Percentiles rank a stretch among this genome's conserved stretches.
Evolutionary conservation across 2,113 vertebrate genomes (phyloP).

Genomic region (Peromyscus leucopus): DNA sequence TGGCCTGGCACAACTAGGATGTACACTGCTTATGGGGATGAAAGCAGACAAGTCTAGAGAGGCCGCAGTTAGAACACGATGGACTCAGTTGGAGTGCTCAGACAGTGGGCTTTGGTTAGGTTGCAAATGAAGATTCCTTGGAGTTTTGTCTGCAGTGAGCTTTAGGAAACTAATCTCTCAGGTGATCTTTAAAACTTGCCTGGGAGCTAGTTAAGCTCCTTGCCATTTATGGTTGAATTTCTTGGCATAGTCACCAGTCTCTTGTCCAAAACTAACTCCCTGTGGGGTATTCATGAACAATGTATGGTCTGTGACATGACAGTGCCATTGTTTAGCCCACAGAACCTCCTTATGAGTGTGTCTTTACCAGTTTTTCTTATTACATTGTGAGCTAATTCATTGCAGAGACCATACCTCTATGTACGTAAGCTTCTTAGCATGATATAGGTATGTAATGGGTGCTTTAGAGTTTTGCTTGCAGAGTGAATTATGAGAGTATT

Average conservation of each 20-base stretch:
- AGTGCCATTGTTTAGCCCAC: conserved; percentile 11
- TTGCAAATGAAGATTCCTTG: background rate
- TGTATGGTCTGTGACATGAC: background rate
- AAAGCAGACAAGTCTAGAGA: background rate
- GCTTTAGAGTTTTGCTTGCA: background rate
- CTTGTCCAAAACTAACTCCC: conserved; percentile 1
- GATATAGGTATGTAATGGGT: background rate
- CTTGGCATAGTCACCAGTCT: background rate
- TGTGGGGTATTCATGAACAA: background rate
- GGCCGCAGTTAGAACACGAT: background rate
- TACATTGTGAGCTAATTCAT: background rate
- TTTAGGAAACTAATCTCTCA: background rate
- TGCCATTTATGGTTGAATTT: background rate
- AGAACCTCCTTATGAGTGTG: background rate
- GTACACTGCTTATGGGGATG: background rate
- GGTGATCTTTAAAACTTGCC: background rate
- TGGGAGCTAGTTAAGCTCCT: background rate
- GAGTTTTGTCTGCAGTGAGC: background rate
- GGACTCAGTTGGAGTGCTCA: background rate
- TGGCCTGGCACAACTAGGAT: background rate
- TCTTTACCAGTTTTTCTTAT: background rate
- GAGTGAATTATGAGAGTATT: background rate
- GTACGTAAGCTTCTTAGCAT: too few species aligned
- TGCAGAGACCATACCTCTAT: background rate
- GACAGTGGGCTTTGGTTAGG: background rate